Base-by-base conservation (phyloP, 2,797 vertebrate species). In the Coilia nasus region DNA sequence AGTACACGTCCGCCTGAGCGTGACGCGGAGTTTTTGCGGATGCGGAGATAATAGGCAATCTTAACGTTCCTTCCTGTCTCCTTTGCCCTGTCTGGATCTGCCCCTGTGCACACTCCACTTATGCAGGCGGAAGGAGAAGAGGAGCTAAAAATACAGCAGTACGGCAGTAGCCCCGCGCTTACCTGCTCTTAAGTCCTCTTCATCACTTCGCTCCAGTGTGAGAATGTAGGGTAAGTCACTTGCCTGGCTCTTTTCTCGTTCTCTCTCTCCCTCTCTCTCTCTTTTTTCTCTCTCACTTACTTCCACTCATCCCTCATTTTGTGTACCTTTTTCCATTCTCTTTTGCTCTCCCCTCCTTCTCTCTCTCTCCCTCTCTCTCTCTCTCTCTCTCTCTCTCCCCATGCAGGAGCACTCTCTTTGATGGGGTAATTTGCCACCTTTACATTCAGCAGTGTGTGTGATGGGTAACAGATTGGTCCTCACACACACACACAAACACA, bases 401-500 rank as follows among this genome's bases (percentile, higher is more conserved):
- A 10, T 44, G 31, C 17, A 28, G 15, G 25, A 35, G 25, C 12
- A 25, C 28, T 35, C 12, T 35, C 19, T 54, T 21, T 21, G 15
- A 28, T 31, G 28, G 25, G 28, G 12, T 31, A 15, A 71, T 71
- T 35, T 31, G 25, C 35, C 21, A 64, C 60, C n/a, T 64, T 19
- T 44, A 78, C 35, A 41, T 31, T 41, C 71, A 21, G 31, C 71
- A 44, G 15, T 44, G 31, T 0, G 35, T 41, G 35, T 44, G 35
- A 21, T 54, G 50, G 46, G 50, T 7, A 78, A 5, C 28, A 44
- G 9, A 17, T 35, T 35, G 67, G 67, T 6, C 28, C 28, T 31
- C 71, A 81, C 59, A 54, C n/a, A 64, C 31, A 78, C 78, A 62
- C 60, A 62, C 60, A 83, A 23, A 81, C 35, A 23, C 41, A 59